Conservation (phyloP, 2,113 vertebrate genomes). For the Ivindomyrus marchei region DNA sequence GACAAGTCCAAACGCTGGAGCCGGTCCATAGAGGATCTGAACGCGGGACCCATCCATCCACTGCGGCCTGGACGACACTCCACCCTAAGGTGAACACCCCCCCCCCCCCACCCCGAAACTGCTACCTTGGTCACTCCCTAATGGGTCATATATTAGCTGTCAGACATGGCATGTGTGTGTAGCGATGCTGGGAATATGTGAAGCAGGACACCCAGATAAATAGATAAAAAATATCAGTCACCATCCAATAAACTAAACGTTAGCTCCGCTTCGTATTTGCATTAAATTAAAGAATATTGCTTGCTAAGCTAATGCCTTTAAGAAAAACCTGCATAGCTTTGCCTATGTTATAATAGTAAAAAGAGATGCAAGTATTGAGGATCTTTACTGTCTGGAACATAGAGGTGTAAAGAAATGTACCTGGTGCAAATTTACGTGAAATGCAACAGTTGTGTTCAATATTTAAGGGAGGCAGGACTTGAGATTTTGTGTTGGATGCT, state of each 20-base stretch:
- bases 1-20: slow-evolving; percentile 92
- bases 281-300: not conserved
- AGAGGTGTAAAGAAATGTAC: not conserved
- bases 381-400: not conserved
- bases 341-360: not conserved
- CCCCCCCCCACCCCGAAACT: not conserved
- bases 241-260: not conserved
- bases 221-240: not conserved
- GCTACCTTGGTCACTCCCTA: not conserved
- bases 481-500: not conserved
- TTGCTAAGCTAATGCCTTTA: not conserved
- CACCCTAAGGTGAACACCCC: slow-evolving; percentile 52
- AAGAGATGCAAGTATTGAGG: not conserved
- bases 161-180: not conserved
- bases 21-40: slow-evolving; percentile 93
- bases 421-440: not conserved
- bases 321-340: not conserved
- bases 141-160: not conserved
- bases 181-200: not conserved
- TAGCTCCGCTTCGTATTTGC: not conserved
- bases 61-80: slow-evolving; percentile 80
- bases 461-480: not conserved
- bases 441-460: not conserved
- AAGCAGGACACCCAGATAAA: not conserved
- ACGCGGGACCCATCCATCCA: slow-evolving; percentile 73